Base-by-base conservation (phyloP, 2,888 invertebrate genomes). In the Parthenolecanium corni region DNA sequence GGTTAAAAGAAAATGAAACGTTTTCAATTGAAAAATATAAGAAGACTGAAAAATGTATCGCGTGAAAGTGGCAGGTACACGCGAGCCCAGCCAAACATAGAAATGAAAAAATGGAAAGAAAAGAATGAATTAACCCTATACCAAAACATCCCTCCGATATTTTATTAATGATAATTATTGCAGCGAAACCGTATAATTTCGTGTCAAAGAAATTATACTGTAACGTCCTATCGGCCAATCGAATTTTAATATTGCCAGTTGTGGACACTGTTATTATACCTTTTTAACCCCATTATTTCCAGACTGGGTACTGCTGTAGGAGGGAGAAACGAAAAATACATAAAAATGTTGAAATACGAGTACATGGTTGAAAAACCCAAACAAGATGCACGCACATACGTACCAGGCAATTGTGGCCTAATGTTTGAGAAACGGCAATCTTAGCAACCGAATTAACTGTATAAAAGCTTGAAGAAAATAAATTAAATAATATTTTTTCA, bases 161-260 rank as follows among this genome's bases (percentile, higher is more conserved):
- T 57, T 57, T 57, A 57, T 57, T 57, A 57, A 57, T 57, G 57
- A 57, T 57, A 57, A 57, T 57, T 44, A 57, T 54, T 40, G 42
- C 44, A 42, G 57, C 21, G 56, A 57, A 57, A 57, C 46, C 57
- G 57, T 57, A 57, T 57, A 57, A 57, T 57, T 57, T 57, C 57
- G 57, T 57, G 57, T 57, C 57, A 57, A 57, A 57, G 57, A 57
- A 57, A 57, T 57, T 57, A 57, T 46, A 57, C 57, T 46, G 42
- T 44, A 20, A 44, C 57, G 57, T 57, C 46, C 25, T 46, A 25
- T 46, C 57, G 42, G 20, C 57, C 57, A 57, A 57, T 57, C 57
- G 47, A 44, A 57, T 57, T 57, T 57, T 57, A 57, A 57, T 46
- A 57, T 31, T 20, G 46, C 57, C 31, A 57, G 57, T 25, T 57